Base-by-base conservation (phyloP, 2,888 invertebrate genomes). In the Morpho helenor region DNA sequence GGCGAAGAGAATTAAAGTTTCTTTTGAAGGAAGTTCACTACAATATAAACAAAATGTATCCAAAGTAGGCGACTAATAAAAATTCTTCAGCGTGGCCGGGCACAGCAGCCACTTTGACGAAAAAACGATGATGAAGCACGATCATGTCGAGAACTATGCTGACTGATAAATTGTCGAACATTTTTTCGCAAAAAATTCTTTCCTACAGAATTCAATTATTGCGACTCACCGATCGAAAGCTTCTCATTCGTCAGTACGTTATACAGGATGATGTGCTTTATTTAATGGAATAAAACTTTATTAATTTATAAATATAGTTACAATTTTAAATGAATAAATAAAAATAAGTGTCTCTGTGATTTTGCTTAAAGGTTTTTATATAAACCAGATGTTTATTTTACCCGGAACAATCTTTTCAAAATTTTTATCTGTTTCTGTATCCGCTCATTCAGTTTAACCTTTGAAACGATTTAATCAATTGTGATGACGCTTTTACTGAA, bases 51-150 rank as follows among this genome's bases (percentile, higher is more conserved):
- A 77, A 75, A 77, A 80, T 80, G 76, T 85, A 81, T 79, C 76
- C 72, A 76, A 74, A 75, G 76, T 70, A 73, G 75, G 80, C 79
- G 70, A 71, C 72, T 75, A 85, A 86, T 86, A 83, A 80, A 79
- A 81, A 85, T 82, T 85, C 80, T 76, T 74, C 74, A 74, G 75
- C 68, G 71, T 70, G 71, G 77, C 68, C 75, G 74, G 73, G 70
- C 69, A 72, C 72, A 71, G 74, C 69, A 43, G 75, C 73, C 75
- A 77, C 75, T 82, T 83, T 81, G 78, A 77, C 75, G 76, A 78
- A 82, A 83, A 86, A 85, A 82, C 79, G 79, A 85, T 87, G 84
- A 87, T 85, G 84, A 81, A 84, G 82, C 84, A 79, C 81, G 82
- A 83, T 82, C 83, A 83, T 80, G 80, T 77, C 79, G 68, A 75